Conservation (phyloP, 2,888 invertebrate species). For the Bursaphelenchus okinawaensis region DNA sequence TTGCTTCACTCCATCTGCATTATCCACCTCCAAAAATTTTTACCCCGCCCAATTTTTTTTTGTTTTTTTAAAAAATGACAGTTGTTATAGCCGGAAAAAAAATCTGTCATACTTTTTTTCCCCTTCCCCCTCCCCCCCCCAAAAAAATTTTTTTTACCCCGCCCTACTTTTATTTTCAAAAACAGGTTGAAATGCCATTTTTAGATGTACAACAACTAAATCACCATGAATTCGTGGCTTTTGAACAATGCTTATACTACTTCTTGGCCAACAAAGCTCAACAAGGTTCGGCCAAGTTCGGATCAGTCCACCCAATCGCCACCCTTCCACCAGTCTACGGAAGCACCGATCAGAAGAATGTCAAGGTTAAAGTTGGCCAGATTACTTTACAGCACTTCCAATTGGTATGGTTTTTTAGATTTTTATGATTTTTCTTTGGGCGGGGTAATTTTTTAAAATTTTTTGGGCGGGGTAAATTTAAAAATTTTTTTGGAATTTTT, state of each 20-base stretch:
- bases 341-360: constrained; percentile 27
- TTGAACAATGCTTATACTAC: constrained; percentile 56
- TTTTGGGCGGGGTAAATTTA: too few relatives aligned
- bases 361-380: constrained; percentile 46
- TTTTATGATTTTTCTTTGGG: too few relatives aligned
- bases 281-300: constrained; percentile 26
- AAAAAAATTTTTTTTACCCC: too few relatives aligned
- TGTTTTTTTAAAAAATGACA: not conserved
- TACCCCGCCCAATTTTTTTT: too few relatives aligned
- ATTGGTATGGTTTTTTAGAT: too few relatives aligned
- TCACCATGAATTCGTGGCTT: constrained; percentile 50
- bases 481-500: too few relatives aligned
- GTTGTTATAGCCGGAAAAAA: constrained; percentile 2
- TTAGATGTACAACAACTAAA: constrained; percentile 27
- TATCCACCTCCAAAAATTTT: too few relatives aligned
- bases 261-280: constrained; percentile 51
- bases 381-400: constrained; percentile 56
- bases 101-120: not conserved
- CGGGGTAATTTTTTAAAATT: too few relatives aligned
- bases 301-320: constrained; percentile 53
- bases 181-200: constrained; percentile 13
- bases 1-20: too few relatives aligned
- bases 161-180: too few relatives aligned
- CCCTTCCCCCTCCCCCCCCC: too few relatives aligned
- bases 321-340: constrained; percentile 52